These are phyloP conservation scores for Eueremaeus valkanovi DNA, from an alignment of 2,888 invertebrate species.

Conservation along the genomic window DNA sequence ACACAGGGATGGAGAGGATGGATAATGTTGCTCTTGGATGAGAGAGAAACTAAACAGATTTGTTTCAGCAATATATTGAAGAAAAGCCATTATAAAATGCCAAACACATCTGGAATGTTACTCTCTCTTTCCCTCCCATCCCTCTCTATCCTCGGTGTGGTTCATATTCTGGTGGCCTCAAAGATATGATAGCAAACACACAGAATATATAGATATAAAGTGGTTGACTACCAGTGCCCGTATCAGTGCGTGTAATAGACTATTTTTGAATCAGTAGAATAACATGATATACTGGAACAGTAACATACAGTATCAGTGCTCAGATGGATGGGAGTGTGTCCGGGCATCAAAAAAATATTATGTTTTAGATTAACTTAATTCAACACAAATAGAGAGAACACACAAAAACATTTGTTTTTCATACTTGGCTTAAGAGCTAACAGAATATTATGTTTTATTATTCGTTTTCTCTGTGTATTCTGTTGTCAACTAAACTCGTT, in stretches of 20 bases:
- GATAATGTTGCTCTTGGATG: not conserved
- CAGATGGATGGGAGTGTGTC: not conserved
- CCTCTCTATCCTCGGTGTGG: not conserved
- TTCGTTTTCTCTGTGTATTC: no score
- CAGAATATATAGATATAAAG: not conserved
- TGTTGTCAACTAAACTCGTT: no score
- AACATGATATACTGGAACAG: no score
- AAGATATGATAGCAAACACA: conserved; percentile 33
- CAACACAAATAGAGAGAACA: not conserved
- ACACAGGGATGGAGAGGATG: conserved; percentile 7
- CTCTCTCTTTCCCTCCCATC: not conserved
- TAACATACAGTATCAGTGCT: not conserved
- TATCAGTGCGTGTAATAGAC: not conserved
- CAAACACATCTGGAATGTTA: conserved; percentile 34
- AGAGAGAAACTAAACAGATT: no score
- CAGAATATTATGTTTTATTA: no score
- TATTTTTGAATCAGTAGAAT: not conserved
- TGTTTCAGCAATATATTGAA: no score
- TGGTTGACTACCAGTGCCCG: not conserved
- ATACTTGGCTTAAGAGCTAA: no score
- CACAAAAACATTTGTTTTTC: not conserved
- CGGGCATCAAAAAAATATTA: conserved; percentile 9
- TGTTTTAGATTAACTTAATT: conserved; percentile 21
- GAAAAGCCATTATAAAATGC: conserved; percentile 40
- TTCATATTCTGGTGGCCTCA: conserved; percentile 18